Percentiles rank a stretch among this genome's conserved stretches.
Conservation (phyloP, 2,797 vertebrate species). For the Clarias pachynema region DNA sequence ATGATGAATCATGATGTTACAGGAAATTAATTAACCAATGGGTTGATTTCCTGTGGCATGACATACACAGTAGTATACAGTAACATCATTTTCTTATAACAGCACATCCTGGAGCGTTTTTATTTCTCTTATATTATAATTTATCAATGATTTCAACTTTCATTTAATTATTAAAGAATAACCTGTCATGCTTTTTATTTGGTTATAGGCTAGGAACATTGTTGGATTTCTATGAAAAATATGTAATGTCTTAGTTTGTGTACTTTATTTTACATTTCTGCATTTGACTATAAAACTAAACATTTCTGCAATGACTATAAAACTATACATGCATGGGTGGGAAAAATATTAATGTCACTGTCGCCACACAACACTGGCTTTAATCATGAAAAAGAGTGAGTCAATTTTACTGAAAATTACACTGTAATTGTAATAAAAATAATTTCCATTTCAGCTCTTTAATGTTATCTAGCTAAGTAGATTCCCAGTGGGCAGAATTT, state of each 20-base stretch:
- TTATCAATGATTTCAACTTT: background rate
- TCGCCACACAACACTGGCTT: background rate
- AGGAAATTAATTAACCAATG: background rate
- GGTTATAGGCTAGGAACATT: background rate
- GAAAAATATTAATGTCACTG: background rate
- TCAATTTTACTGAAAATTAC: background rate
- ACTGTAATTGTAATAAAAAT: background rate
- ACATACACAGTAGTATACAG: background rate
- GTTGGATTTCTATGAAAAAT: background rate
- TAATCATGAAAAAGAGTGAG: slow-evolving; percentile 6
- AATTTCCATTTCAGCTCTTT: background rate
- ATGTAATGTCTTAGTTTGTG: background rate
- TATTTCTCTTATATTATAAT: background rate
- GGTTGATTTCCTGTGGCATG: background rate
- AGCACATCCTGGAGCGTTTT: background rate
- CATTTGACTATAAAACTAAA: background rate
- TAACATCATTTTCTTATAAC: background rate
- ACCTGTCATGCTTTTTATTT: background rate
- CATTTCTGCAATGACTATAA: background rate
- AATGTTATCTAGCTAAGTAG: background rate
- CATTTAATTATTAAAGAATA: background rate
- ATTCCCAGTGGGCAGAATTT: background rate
- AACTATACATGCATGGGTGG: background rate
- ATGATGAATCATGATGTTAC: background rate
- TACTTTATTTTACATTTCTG: background rate